These are phyloP conservation scores for Zeuzera pyrina DNA, from an alignment of 2,888 invertebrate genomes.

Conservation along the genomic window DNA sequence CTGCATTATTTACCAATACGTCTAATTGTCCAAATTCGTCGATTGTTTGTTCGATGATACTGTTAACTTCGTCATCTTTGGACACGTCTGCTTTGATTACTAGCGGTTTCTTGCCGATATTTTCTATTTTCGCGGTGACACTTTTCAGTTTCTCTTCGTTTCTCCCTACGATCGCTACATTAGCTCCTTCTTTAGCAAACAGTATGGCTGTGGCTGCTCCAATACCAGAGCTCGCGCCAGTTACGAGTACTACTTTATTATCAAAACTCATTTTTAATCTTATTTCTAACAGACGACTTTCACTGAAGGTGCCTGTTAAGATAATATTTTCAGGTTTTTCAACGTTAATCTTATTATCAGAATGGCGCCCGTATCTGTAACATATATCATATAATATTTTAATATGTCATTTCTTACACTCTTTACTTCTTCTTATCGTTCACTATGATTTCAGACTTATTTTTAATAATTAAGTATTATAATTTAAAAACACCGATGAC, in stretches of 20 bases:
- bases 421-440: too few species aligned
- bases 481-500: too few species aligned
- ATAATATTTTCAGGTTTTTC: too few species aligned
- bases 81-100: conserved; percentile 27
- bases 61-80: conserved; percentile 22
- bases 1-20: conserved; percentile 35
- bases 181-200: conserved; percentile 29
- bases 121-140: conserved; percentile 18
- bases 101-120: conserved; percentile 19
- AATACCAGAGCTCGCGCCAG: conserved; percentile 39
- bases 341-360: too few species aligned
- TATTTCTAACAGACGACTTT: too few species aligned
- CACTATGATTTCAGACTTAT: too few species aligned
- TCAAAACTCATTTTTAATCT: conserved; percentile 18
- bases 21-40: conserved; percentile 29
- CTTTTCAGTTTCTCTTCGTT: conserved; percentile 22
- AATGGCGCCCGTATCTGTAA: too few species aligned
- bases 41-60: conserved; percentile 24
- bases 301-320: too few species aligned
- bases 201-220: conserved; percentile 31
- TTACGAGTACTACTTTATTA: conserved; percentile 32
- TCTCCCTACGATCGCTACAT: conserved; percentile 27
- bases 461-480: too few species aligned
- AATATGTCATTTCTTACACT: too few species aligned
- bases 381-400: too few species aligned